phyloP scores from a whole-genome alignment of 2,888 invertebrate species.

The Agrilus mali region DNA sequence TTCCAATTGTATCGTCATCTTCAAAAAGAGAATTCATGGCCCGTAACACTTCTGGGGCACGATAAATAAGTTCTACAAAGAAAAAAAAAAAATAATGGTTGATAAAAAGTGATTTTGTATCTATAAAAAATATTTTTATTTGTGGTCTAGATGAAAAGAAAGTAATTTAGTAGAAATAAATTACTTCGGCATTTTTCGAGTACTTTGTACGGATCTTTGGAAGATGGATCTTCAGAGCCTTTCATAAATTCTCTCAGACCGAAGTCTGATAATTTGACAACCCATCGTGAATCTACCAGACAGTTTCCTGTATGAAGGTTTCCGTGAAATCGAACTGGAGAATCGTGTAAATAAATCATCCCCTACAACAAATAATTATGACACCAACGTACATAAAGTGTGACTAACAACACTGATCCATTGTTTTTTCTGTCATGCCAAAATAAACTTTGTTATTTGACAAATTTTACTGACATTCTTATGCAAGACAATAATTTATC shows the following conservation, averaged over 20 bases:
- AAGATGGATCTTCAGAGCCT: slow-evolving; percentile 51
- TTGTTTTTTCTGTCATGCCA: no score
- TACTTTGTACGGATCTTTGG: slow-evolving; percentile 43
- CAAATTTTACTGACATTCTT: no score
- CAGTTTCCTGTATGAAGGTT: slow-evolving; percentile 84
- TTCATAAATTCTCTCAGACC: slow-evolving; percentile 78
- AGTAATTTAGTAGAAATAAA: no score
- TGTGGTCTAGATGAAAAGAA: no score
- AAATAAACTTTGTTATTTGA: no score
- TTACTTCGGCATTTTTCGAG: slow-evolving; percentile 61
- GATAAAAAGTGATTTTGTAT: slow-evolving; percentile 4
- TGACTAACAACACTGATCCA: no score
- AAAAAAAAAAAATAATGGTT: slow-evolving; percentile 7
- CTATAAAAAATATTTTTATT: not conserved
- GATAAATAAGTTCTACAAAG: slow-evolving; percentile 67
- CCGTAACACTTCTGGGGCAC: slow-evolving; percentile 67
- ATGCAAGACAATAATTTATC: no score
- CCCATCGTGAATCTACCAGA: slow-evolving; percentile 89
- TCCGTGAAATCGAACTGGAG: slow-evolving; percentile 76
- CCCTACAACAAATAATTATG: slow-evolving; percentile 44
- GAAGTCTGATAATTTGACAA: slow-evolving; percentile 85
- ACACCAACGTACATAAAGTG: no score
- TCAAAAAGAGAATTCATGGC: slow-evolving; percentile 28
- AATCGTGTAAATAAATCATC: slow-evolving; percentile 83
- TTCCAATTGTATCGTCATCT: slow-evolving; percentile 34